Base-by-base conservation (phyloP, 2,888 invertebrate species). In the Lycaena phlaeas region DNA sequence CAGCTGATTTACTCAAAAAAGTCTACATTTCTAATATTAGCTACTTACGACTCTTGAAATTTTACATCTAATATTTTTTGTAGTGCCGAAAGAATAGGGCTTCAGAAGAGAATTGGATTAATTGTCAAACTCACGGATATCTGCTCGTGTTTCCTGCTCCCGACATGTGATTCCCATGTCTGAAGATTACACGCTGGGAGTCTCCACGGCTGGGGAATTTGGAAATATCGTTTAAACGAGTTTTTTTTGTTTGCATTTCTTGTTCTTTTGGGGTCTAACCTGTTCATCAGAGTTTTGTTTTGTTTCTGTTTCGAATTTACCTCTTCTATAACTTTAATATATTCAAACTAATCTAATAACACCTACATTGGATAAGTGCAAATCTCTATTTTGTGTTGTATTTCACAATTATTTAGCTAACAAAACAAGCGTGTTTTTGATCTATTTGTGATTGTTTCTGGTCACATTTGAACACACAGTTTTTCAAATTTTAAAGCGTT, bases 131-230 rank as follows among this genome's bases (percentile, higher is more conserved):
- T 91, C 87, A 92, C 92, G 89, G 90, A 75, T 88, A 90, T 87
- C 90, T 87, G 62, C 88, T 86, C 61, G 89, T 82, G 71, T 86
- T 87, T 60, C 85, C 78, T 53, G 87, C 76, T 52, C 87, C 85
- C 56, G 87, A 85, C 89, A 90, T 89, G 76, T 90, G 91, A 82
- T 91, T 91, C 60, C 89, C 87, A 61, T 89, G 87, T 68, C 89
- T 87, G 86, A 89, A 92, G 75, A 91, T 86, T 61, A 91, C 91
- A 61, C 92, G 87, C 76, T 90, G 90, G 48, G 88, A 89, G 69
- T 91, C 91, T 63, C 88, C 87, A 59, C 90, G 90, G 85, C 91
- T 91, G 86, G 64, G 81, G 70, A 68, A 64, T 54, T 58, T 51
- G 45, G 52, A 53, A 50, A 44, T 43, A 41, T 49, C 48, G 42